A percentile compares a stretch with the other conserved stretches of the same genome.
phyloP scores from a whole-genome alignment of 2,797 vertebrate genomes.

The Acanthurus lineatus region DNA sequence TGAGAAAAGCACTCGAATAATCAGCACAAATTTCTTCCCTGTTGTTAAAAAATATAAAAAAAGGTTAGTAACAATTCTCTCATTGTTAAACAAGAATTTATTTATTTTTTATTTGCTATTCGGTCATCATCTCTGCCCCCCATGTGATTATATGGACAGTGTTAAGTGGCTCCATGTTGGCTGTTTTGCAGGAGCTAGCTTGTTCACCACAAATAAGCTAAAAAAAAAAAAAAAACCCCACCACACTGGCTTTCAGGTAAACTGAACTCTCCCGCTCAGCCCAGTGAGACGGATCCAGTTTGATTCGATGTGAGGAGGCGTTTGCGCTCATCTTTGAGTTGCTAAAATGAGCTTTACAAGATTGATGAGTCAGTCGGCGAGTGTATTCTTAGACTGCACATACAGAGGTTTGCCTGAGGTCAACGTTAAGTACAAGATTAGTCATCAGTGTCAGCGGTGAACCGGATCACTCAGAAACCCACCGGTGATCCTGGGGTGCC shows the following conservation, averaged over 20 bases:
- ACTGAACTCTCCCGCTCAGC: conserved; percentile 29
- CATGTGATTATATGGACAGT: neutral
- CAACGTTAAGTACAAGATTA: no score
- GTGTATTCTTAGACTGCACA: conserved; percentile 2
- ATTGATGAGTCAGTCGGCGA: conserved; percentile 17
- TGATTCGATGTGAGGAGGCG: conserved; percentile 3
- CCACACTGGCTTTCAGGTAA: conserved; percentile 25
- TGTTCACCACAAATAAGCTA: conserved; percentile 44
- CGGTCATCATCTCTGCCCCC: conserved; percentile 32
- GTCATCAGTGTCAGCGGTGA: no score
- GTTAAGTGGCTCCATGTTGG: conserved; percentile 9
- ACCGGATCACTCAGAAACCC: conserved; percentile 28
- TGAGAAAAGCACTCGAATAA: conserved; percentile 33
- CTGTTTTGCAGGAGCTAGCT: neutral
- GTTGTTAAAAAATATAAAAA: neutral
- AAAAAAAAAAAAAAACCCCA: neutral
- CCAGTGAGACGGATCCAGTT: conserved; percentile 1
- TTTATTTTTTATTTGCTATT: conserved; percentile 10
- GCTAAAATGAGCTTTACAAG: conserved; percentile 19
- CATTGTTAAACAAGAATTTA: conserved; percentile 29
- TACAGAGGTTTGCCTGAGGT: no score
- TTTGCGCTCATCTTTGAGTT: neutral
- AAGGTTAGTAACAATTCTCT: conserved; percentile 7
- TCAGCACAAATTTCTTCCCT: conserved; percentile 36
- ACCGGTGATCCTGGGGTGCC: conserved; percentile 36